Percentiles rank a stretch among this genome's conserved stretches.
Conservation (phyloP, 1,140 invertebrate genomes). For the Semibalanus balanoides region DNA sequence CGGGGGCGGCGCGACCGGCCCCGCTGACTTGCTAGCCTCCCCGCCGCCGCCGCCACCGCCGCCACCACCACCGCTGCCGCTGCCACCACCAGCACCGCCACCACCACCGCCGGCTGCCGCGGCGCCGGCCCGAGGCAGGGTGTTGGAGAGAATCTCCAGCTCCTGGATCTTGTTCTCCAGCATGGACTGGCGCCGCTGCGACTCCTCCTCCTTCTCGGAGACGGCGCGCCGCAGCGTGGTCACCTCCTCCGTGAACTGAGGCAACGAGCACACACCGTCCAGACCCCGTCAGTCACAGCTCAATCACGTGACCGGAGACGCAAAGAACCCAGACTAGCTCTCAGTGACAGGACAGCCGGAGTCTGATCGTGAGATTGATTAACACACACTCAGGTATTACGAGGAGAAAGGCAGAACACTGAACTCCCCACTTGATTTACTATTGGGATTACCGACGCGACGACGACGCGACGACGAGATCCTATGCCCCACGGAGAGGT, state of each 20-base stretch:
- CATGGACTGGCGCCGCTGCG: slow-evolving; percentile 48
- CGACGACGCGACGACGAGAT: too few species aligned
- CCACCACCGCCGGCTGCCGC: not conserved
- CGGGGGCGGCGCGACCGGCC: slow-evolving; percentile 23
- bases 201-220: slow-evolving; percentile 65
- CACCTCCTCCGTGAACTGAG: slow-evolving; percentile 48
- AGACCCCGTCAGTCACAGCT: too few species aligned
- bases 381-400: too few species aligned
- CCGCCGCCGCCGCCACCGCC: not conserved
- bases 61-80: not conserved
- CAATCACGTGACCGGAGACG: too few species aligned
- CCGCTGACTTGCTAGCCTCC: not conserved
- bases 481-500: too few species aligned
- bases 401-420: too few species aligned
- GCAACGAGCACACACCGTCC: not conserved
- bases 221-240: slow-evolving; percentile 48
- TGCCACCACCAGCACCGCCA: not conserved
- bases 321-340: too few species aligned
- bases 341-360: too few species aligned
- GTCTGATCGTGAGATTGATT: too few species aligned
- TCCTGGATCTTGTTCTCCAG: slow-evolving; percentile 81
- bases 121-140: not conserved
- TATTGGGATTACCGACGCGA: too few species aligned
- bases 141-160: slow-evolving; percentile 61
- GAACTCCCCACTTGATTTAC: too few species aligned